Base-by-base conservation (phyloP, 2,797 vertebrate species). In the Gymnopithys bicolor region DNA sequence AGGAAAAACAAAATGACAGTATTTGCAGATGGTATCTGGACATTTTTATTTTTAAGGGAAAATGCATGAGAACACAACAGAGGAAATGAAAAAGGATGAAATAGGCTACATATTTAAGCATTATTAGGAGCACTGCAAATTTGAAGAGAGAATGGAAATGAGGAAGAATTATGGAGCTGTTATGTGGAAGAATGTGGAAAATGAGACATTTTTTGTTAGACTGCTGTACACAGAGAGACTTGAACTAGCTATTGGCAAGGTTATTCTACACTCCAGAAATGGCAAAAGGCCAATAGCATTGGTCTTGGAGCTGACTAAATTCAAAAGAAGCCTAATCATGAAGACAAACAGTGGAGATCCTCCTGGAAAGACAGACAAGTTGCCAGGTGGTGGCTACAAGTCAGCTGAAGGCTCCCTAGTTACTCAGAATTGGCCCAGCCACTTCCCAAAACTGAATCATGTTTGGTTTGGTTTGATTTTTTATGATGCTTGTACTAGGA, bases 361-460 rank as follows among this genome's bases (percentile, higher is more conserved):
- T 48, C 18, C 13, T 23, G 69, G 43, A 60, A 87, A 37, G n/a
- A 30, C 11, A 77, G 9, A n/a, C 10, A 53, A 80, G 62, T 23
- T 33, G 22, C 32, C 67, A 67, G 35, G 22, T 22, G 24, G 23
- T 56, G 21, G 43, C 89, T 79, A 19, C 25, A 90, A 45, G n/a
- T 11, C 39, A 76, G 28, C 48, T 51, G n/a, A 81, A 86, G 76
- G 22, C 21, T 93, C 35, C 23, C 53, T 80, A 14, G 8, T 35
- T 68, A 58, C n/a, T 80, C 4, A 75, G 51, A 87, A 60, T 7
- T 63, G 46, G 19, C 67, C 81, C 10, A 75, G 53, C 19, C 48
- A 60, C 62, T 53, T 93, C 69, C 62, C 14, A 37, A 66, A 84
- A 71, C 32, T 93, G 58, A 93, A 81, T 81, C 73, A 86, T 3